phyloP scores from a whole-genome alignment of 2,113 vertebrate genomes.

The Archocentrus centrarchus region DNA sequence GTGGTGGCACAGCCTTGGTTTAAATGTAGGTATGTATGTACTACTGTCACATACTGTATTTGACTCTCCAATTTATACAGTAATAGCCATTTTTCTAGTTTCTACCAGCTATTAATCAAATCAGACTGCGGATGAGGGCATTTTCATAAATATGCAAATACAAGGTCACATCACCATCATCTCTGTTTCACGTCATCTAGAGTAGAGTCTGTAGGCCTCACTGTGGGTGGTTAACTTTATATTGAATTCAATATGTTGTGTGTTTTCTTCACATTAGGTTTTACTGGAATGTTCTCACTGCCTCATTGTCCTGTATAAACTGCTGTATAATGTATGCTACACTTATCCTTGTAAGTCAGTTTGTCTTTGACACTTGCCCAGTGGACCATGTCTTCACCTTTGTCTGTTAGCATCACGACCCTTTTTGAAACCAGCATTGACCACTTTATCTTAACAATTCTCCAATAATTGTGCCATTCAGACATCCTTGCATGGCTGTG shows the following conservation, averaged over 20 bases:
- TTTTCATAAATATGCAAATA: constrained; percentile 82
- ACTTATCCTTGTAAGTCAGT: constrained; percentile 43
- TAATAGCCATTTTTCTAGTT: constrained; percentile 76
- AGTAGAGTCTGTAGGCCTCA: constrained; percentile 39
- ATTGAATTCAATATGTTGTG: constrained; percentile 37
- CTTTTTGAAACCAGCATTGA: constrained; percentile 73
- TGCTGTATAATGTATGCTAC: constrained; percentile 62
- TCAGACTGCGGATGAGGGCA: constrained; percentile 71
- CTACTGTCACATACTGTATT: constrained; percentile 59
- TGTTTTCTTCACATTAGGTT: constrained; percentile 59
- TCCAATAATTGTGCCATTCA: constrained; percentile 54
- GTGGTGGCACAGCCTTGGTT: constrained; percentile 58
- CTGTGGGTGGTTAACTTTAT: constrained; percentile 38
- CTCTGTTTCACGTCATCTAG: constrained; percentile 43
- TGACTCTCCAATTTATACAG: constrained; percentile 66
- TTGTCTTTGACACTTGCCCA: constrained; percentile 56
- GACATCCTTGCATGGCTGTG: constrained; percentile 59
- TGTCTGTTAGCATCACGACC: constrained; percentile 40
- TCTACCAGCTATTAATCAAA: constrained; percentile 79
- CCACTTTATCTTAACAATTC: constrained; percentile 44
- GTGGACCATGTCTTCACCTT: constrained; percentile 47
- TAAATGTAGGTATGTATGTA: constrained; percentile 62
- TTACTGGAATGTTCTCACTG: constrained; percentile 52
- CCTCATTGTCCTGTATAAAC: constrained; percentile 58
- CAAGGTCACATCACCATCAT: constrained; percentile 61